A percentile compares a stretch with the other conserved stretches of the same genome.
Evolutionary conservation across 2,113 vertebrate genomes (phyloP).

Genomic region (Gymnobelideus leadbeateri): DNA sequence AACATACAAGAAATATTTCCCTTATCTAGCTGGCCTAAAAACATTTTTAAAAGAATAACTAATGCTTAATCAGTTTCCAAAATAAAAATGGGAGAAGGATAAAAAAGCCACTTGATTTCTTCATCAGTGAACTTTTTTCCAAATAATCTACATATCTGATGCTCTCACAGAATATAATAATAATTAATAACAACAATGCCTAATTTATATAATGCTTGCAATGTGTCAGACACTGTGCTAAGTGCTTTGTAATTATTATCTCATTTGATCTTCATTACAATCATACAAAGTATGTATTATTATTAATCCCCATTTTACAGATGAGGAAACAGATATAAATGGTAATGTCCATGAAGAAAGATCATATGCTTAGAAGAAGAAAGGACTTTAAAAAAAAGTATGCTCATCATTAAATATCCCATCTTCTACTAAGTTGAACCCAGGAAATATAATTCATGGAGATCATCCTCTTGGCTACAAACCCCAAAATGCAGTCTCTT

Average conservation of each 20-base stretch:
- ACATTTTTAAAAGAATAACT: background rate
- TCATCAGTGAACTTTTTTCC: slow-evolving; percentile 43
- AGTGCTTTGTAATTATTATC: background rate
- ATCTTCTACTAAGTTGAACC: slow-evolving; percentile 40
- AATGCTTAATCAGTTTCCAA: slow-evolving; percentile 31
- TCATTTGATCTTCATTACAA: background rate
- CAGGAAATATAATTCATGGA: slow-evolving; percentile 46
- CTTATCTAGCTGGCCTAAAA: slow-evolving; percentile 45
- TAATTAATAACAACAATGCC: slow-evolving; percentile 41
- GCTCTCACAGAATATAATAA: slow-evolving; percentile 32
- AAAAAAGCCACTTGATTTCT: slow-evolving; percentile 26
- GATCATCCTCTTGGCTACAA: slow-evolving; percentile 30
- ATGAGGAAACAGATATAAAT: background rate
- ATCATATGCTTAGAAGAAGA: background rate
- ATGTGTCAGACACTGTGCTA: too few species aligned
- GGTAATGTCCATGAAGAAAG: background rate
- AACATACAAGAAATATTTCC: slow-evolving; percentile 7
- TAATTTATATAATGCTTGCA: background rate
- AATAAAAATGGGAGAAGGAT: background rate
- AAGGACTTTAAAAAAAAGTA: background rate
- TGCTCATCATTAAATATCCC: slow-evolving; percentile 47
- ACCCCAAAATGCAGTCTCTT: slow-evolving; percentile 40
- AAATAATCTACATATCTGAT: slow-evolving; percentile 38
- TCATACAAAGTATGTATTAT: background rate
- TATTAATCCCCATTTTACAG: background rate